phyloP scores from a whole-genome alignment of 2,797 vertebrate species.

The Rallus crepitans region DNA sequence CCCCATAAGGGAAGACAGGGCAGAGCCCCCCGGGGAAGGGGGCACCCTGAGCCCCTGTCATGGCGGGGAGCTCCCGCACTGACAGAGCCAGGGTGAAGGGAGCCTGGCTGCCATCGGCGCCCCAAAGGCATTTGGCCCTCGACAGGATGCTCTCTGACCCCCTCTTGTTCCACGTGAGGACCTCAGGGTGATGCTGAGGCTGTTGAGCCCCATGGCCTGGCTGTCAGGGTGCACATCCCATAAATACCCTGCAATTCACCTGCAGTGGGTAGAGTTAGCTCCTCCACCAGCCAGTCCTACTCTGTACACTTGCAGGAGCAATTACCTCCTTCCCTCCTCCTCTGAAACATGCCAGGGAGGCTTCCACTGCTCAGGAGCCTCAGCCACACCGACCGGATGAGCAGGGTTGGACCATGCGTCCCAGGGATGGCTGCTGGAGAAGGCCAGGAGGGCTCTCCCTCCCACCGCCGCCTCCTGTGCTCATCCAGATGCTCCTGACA shows the following conservation, averaged over 20 bases:
- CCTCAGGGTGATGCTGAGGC: not conserved
- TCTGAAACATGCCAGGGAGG: rapidly evolving
- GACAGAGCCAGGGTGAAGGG: not conserved
- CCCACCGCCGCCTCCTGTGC: constrained; percentile 46
- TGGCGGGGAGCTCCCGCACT: not conserved
- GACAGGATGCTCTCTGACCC: not conserved
- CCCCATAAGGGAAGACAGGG: not conserved
- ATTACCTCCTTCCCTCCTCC: not conserved
- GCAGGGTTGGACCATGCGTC: not conserved
- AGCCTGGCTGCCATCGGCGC: not conserved
- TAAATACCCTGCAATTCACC: not conserved
- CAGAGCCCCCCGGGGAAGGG: not conserved
- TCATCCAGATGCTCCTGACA: constrained; percentile 68
- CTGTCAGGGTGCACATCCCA: rapidly evolving
- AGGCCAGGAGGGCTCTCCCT: constrained; percentile 8
- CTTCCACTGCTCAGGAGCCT: not conserved
- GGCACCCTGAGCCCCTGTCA: not conserved
- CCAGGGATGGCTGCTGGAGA: constrained; percentile 8
- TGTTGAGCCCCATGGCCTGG: not conserved
- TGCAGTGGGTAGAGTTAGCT: not conserved
- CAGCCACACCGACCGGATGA: not conserved
- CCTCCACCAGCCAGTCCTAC: rapidly evolving
- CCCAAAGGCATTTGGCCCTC: not conserved
- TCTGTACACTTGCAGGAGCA: not conserved
- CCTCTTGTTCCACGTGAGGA: not conserved